Percentiles rank a stretch among this genome's conserved stretches.
Evolutionary conservation across 1,140 invertebrate species (phyloP).

Genomic region (Cotesia vestalis): DNA sequence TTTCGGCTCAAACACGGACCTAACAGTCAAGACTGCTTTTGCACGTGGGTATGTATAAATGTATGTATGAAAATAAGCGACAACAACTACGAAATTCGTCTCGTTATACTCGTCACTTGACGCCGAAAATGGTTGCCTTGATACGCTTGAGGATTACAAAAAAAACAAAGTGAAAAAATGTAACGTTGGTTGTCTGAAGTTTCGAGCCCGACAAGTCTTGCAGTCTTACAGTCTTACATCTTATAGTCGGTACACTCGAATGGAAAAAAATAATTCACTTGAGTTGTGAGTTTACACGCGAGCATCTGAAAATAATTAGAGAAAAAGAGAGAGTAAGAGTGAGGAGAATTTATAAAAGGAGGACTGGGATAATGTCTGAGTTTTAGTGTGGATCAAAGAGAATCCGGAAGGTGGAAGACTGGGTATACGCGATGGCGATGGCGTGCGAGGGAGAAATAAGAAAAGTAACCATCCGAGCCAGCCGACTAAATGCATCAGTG

Average conservation of each 20-base stretch:
- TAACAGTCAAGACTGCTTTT: background rate
- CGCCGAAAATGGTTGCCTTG: constrained; percentile 29
- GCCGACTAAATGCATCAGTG: background rate
- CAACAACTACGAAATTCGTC: constrained; percentile 17
- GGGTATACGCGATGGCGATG: constrained; percentile 11
- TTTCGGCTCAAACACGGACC: no score
- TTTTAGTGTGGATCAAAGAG: constrained; percentile 35
- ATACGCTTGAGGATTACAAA: constrained; percentile 18
- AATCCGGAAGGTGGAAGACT: constrained; percentile 35
- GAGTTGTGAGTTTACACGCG: constrained; percentile 17
- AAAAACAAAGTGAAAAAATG: background rate
- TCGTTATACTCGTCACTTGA: constrained; percentile 39
- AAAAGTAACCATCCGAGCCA: constrained; percentile 16
- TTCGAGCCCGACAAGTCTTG: constrained; percentile 15
- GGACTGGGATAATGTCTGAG: no score
- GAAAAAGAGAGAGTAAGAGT: constrained; percentile 32
- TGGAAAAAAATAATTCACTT: constrained; percentile 21
- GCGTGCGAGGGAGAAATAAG: constrained; percentile 32
- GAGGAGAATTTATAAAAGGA: constrained; percentile 6
- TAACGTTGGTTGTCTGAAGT: background rate
- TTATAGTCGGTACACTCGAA: background rate
- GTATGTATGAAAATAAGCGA: constrained; percentile 30
- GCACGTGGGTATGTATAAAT: constrained; percentile 32
- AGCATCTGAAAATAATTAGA: constrained; percentile 40
- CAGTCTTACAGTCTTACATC: constrained; percentile 3